These are phyloP conservation scores for Drosophila crucigera DNA, from an alignment of 2,888 invertebrate genomes.

Conservation along the genomic window DNA sequence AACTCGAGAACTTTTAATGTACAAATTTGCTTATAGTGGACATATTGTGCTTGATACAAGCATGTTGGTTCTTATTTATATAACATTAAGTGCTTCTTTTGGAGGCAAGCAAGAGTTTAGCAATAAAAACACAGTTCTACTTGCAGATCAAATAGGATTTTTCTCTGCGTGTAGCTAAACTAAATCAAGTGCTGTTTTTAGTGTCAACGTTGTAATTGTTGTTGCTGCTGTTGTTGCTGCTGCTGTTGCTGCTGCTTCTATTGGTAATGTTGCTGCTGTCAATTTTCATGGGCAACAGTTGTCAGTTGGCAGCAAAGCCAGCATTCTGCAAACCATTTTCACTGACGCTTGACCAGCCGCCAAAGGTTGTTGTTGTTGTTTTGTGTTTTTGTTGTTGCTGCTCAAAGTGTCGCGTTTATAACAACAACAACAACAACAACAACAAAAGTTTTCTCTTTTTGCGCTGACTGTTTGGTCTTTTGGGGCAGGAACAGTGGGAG, in stretches of 20 bases:
- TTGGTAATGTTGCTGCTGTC: slow-evolving; percentile 3
- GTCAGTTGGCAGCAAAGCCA: slow-evolving; percentile 37
- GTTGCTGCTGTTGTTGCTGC: neutral
- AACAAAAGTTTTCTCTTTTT: slow-evolving; percentile 73
- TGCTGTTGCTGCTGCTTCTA: neutral
- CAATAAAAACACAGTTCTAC: neutral
- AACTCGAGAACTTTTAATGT: neutral
- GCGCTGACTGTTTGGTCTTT: slow-evolving; percentile 28
- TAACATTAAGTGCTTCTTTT: neutral
- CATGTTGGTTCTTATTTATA: neutral
- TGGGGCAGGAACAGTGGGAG: neutral
- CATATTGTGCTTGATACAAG: neutral
- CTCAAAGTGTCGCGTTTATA: slow-evolving; percentile 58
- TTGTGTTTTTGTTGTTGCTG: slow-evolving; percentile 14
- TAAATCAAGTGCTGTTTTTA: neutral
- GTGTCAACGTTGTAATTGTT: neutral
- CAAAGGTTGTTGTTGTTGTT: slow-evolving; percentile 39
- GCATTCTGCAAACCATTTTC: slow-evolving; percentile 52
- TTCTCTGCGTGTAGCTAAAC: slow-evolving; percentile 2
- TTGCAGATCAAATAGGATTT: neutral
- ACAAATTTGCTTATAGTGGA: neutral
- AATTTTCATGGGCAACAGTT: slow-evolving; percentile 51
- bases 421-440: neutral
- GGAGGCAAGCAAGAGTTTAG: neutral
- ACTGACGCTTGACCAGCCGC: slow-evolving; percentile 52